These are phyloP conservation scores for Drosophila helvetica DNA, from an alignment of 2,888 invertebrate species.

Conservation along the genomic window DNA sequence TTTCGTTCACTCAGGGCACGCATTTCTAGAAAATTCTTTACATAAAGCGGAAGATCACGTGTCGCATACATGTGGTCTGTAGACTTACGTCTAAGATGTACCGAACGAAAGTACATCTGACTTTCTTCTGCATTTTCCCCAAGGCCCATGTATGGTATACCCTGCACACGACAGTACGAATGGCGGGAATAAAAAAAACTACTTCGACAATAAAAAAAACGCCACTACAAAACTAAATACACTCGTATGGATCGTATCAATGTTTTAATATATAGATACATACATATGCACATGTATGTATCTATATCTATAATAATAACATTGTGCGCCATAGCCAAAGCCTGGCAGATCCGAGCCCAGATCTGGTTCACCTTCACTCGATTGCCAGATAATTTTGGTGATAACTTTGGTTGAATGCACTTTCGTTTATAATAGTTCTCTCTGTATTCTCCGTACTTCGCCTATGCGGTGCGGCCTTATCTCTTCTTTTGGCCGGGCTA, in stretches of 20 bases:
- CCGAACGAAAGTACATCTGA: not conserved
- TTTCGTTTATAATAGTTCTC: slow-evolving; percentile 56
- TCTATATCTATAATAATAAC: slow-evolving; percentile 1
- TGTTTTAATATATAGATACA: not conserved
- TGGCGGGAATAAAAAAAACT: slow-evolving; percentile 43
- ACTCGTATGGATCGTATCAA: not conserved
- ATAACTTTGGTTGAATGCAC: slow-evolving; percentile 75
- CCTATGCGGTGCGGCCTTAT: slow-evolving; percentile 14
- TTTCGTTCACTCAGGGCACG: not conserved
- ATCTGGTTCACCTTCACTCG: not conserved
- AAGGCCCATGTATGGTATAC: not conserved
- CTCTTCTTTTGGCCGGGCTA: slow-evolving; percentile 4
- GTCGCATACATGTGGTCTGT: too few relatives aligned
- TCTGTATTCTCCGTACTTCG: slow-evolving; percentile 3
- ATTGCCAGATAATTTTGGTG: slow-evolving; percentile 15
- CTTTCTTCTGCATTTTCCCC: not conserved
- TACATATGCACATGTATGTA: slow-evolving; percentile 7
- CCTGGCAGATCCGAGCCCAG: not conserved
- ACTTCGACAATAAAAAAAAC: slow-evolving; percentile 68
- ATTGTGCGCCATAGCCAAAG: not conserved
- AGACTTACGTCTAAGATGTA: not conserved
- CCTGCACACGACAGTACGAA: not conserved
- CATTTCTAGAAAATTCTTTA: not conserved
- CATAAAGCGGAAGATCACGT: too few relatives aligned
- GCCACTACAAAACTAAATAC: slow-evolving; percentile 1